Conservation (phyloP, 1,140 invertebrate genomes). For the Lethrus apterus region DNA sequence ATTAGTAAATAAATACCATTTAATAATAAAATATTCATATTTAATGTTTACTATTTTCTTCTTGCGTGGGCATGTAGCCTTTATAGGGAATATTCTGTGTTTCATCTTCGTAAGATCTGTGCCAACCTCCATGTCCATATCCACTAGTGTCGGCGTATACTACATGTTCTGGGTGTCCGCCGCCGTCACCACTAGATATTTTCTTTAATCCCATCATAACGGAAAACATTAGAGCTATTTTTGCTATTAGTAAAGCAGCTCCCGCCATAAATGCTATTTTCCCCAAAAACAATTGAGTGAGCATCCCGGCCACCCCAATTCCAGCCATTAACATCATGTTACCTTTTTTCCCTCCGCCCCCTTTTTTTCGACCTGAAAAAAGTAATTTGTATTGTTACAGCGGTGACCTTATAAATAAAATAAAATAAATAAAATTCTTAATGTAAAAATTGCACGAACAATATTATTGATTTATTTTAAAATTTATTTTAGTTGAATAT, state of each 20-base stretch:
- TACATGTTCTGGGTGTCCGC: constrained; percentile 48
- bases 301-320: constrained; percentile 55
- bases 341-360: constrained; percentile 43
- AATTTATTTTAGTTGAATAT: no score
- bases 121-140: constrained; percentile 44
- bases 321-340: constrained; percentile 53
- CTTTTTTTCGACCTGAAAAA: constrained; percentile 29
- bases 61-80: no score
- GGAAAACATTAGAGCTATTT: constrained; percentile 59
- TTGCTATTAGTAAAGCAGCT: constrained; percentile 58
- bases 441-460: no score
- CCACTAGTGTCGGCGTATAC: constrained; percentile 47
- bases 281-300: constrained; percentile 58
- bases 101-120: constrained; percentile 35
- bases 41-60: no score
- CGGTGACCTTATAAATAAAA: no score
- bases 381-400: no score
- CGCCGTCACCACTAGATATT: constrained; percentile 45
- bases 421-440: no score
- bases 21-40: no score
- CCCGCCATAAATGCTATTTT: constrained; percentile 61
- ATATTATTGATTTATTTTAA: constrained; percentile 2
- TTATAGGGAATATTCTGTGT: no score
- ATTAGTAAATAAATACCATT: no score
- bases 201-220: constrained; percentile 58